These are phyloP conservation scores for Leptodactylus fuscus DNA, from an alignment of 2,113 vertebrate genomes.

Conservation along the genomic window DNA sequence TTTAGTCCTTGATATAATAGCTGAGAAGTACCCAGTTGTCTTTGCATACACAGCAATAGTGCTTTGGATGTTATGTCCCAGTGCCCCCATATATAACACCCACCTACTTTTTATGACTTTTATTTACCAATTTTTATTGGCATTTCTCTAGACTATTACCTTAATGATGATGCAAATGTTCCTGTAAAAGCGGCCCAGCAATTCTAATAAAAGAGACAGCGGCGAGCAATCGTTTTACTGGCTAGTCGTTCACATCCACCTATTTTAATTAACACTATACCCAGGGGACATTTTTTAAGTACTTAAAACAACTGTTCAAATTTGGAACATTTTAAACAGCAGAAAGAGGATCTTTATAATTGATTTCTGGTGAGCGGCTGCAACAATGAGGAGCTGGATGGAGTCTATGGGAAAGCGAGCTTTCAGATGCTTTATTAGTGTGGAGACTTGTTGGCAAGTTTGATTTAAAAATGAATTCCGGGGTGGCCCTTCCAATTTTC, in stretches of 20 bases:
- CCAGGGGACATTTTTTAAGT: constrained; percentile 60
- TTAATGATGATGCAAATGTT: constrained; percentile 55
- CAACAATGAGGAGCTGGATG: constrained; percentile 43
- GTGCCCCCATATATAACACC: neutral
- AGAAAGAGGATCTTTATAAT: constrained; percentile 58
- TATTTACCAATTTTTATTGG: constrained; percentile 44
- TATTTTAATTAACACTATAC: constrained; percentile 56
- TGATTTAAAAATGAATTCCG: constrained; percentile 51
- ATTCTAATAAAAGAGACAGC: constrained; percentile 55
- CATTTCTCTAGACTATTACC: constrained; percentile 46
- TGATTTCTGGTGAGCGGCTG: constrained; percentile 53
- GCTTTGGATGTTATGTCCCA: neutral
- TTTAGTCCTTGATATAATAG: neutral
- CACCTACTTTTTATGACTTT: constrained; percentile 32
- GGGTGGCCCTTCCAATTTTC: constrained; percentile 48
- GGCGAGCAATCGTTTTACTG: constrained; percentile 49
- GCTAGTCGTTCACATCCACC: constrained; percentile 55
- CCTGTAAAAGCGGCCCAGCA: constrained; percentile 26
- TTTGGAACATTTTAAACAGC: constrained; percentile 56
- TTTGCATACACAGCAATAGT: neutral
- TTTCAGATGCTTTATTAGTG: constrained; percentile 46
- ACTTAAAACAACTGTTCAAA: constrained; percentile 59
- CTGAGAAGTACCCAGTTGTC: neutral
- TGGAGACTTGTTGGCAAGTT: constrained; percentile 49
- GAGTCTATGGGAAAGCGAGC: constrained; percentile 34